Conservation (phyloP, 2,113 vertebrate genomes). For the Picathartes gymnocephalus region DNA sequence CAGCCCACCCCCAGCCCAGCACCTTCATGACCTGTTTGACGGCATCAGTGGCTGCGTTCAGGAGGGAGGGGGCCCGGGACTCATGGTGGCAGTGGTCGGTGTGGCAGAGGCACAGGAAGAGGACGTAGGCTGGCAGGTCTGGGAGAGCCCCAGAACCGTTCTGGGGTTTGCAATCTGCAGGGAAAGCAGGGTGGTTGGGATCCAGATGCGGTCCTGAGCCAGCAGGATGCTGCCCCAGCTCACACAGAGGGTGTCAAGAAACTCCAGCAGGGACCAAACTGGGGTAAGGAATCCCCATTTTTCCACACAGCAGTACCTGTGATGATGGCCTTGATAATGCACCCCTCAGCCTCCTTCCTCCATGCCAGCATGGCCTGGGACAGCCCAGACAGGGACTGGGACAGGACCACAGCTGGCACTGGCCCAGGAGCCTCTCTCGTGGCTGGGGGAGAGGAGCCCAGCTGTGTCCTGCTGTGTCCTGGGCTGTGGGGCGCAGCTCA, state of each 20-base stretch:
- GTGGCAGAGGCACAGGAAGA: conserved; percentile 78
- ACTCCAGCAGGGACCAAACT: background rate
- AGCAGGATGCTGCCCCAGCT: background rate
- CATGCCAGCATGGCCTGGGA: conserved; percentile 59
- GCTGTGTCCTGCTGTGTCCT: background rate
- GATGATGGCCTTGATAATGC: conserved; percentile 78
- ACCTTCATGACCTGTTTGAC: conserved; percentile 80
- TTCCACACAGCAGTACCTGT: conserved; percentile 59
- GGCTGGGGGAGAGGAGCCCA: background rate
- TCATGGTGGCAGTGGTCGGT: conserved; percentile 62
- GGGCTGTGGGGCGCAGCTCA: background rate
- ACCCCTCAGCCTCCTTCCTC: conserved; percentile 71
- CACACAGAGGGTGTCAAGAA: background rate
- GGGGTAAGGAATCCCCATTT: too few relatives aligned
- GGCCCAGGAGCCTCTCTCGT: background rate
- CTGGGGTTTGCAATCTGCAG: conserved; percentile 72
- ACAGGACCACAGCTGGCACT: background rate
- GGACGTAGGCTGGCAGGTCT: conserved; percentile 60
- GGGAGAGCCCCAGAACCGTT: conserved; percentile 53
- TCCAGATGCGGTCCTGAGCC: background rate
- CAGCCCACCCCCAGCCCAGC: background rate
- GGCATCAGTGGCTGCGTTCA: conserved; percentile 40
- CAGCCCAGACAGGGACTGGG: background rate
- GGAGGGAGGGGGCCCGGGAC: conserved; percentile 46
- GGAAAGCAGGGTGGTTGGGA: background rate